phyloP scores from a whole-genome alignment of 2,113 vertebrate species.

The Carollia perspicillata region DNA sequence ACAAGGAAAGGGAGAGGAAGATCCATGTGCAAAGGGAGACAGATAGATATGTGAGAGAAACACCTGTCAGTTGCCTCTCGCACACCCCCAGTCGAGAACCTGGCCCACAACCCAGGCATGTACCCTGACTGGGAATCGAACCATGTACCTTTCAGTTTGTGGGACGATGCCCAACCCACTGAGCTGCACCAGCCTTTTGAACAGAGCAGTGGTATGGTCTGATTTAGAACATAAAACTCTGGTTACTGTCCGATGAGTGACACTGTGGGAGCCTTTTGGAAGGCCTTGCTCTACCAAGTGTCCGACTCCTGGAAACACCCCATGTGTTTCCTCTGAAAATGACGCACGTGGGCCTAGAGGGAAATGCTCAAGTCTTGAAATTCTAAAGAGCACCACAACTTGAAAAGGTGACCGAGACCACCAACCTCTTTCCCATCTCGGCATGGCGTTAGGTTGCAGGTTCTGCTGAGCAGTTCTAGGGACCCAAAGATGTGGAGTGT shows the following conservation, averaged over 20 bases:
- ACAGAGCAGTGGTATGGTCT: background rate
- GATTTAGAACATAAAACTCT: background rate
- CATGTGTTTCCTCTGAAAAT: background rate
- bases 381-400: background rate
- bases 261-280: background rate
- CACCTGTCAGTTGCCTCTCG: too few species aligned
- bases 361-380: conserved; percentile 26
- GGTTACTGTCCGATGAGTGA: background rate
- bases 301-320: background rate
- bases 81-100: too few species aligned
- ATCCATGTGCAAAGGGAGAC: too few species aligned
- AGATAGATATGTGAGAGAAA: too few species aligned
- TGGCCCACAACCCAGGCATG: too few species aligned
- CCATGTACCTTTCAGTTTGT: too few species aligned
- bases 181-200: background rate
- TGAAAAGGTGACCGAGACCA: background rate
- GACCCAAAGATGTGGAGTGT: background rate
- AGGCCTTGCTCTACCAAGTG: background rate
- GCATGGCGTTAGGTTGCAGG: background rate
- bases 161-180: too few species aligned
- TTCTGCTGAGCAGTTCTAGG: background rate
- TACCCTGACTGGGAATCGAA: too few species aligned
- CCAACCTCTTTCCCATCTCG: background rate
- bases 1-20: too few species aligned
- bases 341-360: background rate